phyloP scores from a whole-genome alignment of 2,113 vertebrate genomes.

The Pelobates fuscus region DNA sequence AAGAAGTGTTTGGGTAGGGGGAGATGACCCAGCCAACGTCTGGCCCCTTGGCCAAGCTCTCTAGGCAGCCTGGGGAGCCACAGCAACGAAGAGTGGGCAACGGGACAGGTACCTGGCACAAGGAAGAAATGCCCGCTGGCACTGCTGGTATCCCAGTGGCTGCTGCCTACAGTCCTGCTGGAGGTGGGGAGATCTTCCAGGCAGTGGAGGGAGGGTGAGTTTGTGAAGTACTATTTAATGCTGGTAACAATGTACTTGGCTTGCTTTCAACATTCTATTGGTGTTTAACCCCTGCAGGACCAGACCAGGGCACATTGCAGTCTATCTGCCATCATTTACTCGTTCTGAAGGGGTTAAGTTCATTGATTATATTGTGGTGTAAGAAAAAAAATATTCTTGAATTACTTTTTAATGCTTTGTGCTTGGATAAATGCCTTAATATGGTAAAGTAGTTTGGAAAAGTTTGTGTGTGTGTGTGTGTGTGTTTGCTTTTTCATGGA shows the following conservation, averaged over 20 bases:
- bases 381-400: too few relatives aligned
- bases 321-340: too few relatives aligned
- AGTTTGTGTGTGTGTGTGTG: too few relatives aligned
- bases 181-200: slow-evolving; percentile 13
- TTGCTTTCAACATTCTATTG: too few relatives aligned
- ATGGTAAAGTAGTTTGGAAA: too few relatives aligned
- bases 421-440: too few relatives aligned
- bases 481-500: too few relatives aligned
- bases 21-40: slow-evolving; percentile 5
- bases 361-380: too few relatives aligned
- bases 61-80: not conserved
- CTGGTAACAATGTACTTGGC: not conserved
- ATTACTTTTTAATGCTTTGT: too few relatives aligned
- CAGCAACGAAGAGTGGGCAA: not conserved
- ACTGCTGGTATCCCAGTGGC: not conserved
- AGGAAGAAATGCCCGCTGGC: not conserved
- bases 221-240: not conserved
- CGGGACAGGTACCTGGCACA: not conserved
- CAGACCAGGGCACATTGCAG: too few relatives aligned
- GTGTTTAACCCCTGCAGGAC: too few relatives aligned
- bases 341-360: too few relatives aligned
- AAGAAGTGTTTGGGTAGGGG: not conserved
- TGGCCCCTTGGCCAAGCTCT: not conserved
- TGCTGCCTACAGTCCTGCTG: not conserved
- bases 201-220: slow-evolving; percentile 28